A percentile compares a stretch with the other conserved stretches of the same genome.
phyloP scores from a whole-genome alignment of 2,888 invertebrate species.

The Sinodicranocentrus sp. region DNA sequence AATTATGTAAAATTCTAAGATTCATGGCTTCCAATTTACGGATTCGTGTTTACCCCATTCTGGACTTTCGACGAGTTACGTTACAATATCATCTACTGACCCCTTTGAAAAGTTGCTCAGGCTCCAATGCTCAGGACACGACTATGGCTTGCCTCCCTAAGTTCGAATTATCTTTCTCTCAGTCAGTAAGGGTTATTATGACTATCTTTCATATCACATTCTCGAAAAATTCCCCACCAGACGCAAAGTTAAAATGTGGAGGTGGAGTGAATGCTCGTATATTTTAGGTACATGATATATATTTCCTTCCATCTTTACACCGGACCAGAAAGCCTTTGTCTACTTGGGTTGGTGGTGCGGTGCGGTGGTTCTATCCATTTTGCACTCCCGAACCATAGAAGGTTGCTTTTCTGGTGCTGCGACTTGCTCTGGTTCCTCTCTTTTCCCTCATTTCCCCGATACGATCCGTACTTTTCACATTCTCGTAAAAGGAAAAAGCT shows the following conservation, averaged over 20 bases:
- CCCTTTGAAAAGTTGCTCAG: too few relatives aligned
- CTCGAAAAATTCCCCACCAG: not conserved
- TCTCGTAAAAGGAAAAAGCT: slow-evolving; percentile 13
- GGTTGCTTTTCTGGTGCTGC: too few relatives aligned
- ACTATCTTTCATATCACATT: not conserved
- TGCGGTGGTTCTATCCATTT: not conserved
- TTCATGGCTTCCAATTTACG: too few relatives aligned
- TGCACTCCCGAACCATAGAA: not conserved
- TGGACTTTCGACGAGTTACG: too few relatives aligned
- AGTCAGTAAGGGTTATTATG: not conserved
- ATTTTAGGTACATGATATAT: not conserved
- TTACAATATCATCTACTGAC: too few relatives aligned
- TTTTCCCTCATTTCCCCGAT: slow-evolving; percentile 8
- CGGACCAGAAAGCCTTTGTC: slow-evolving; percentile 11
- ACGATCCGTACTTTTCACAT: slow-evolving; percentile 11
- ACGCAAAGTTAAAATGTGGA: not conserved
- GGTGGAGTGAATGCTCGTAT: not conserved
- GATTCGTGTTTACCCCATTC: too few relatives aligned
- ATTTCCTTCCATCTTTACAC: too few relatives aligned
- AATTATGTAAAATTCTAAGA: too few relatives aligned
- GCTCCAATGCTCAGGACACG: too few relatives aligned
- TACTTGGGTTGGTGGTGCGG: slow-evolving; percentile 1
- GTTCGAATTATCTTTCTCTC: too few relatives aligned
- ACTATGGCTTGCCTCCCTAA: too few relatives aligned
- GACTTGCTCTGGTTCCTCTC: not conserved